Evolutionary conservation across 2,113 vertebrate genomes (phyloP).

Genomic region (Microtus richardsoni): DNA sequence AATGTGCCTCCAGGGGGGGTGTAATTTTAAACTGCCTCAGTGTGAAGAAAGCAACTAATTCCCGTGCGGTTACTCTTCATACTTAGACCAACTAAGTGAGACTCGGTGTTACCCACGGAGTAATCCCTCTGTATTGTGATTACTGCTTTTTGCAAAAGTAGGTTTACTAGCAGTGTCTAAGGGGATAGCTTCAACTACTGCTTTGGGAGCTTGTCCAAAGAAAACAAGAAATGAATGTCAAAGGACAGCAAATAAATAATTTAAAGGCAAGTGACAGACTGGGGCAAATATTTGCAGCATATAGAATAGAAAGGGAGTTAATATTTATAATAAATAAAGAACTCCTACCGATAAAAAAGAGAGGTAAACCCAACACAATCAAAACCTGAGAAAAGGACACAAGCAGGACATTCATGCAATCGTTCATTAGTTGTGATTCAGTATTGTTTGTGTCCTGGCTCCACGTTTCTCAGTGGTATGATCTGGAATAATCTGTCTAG

Average conservation of each 20-base stretch:
- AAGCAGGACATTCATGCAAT: not conserved
- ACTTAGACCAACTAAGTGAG: slow-evolving; percentile 63
- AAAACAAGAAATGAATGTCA: slow-evolving; percentile 39
- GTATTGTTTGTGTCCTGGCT: not conserved
- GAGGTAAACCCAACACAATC: slow-evolving; percentile 39
- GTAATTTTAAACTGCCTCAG: slow-evolving; percentile 66
- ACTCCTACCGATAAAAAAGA: not conserved
- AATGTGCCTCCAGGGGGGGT: slow-evolving; percentile 62
- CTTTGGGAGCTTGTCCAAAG: not conserved
- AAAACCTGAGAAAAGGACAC: not conserved
- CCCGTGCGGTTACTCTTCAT: slow-evolving; percentile 58
- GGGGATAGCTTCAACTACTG: slow-evolving; percentile 33
- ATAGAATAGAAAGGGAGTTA: not conserved
- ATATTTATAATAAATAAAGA: slow-evolving; percentile 22
- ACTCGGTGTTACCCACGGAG: slow-evolving; percentile 15
- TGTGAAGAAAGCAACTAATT: slow-evolving; percentile 65
- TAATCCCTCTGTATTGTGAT: slow-evolving; percentile 31
- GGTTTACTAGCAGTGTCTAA: slow-evolving; percentile 43
- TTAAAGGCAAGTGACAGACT: slow-evolving; percentile 21
- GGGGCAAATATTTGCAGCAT: not conserved
- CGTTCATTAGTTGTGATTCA: not conserved
- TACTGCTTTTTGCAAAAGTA: slow-evolving; percentile 42
- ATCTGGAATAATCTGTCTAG: slow-evolving; percentile 4
- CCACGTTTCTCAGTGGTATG: not conserved
- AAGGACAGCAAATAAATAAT: not conserved